Percentiles rank a stretch among this genome's conserved stretches.
Evolutionary conservation across 2,888 invertebrate genomes (phyloP).

Genomic region (Tenthredo mesomela): DNA sequence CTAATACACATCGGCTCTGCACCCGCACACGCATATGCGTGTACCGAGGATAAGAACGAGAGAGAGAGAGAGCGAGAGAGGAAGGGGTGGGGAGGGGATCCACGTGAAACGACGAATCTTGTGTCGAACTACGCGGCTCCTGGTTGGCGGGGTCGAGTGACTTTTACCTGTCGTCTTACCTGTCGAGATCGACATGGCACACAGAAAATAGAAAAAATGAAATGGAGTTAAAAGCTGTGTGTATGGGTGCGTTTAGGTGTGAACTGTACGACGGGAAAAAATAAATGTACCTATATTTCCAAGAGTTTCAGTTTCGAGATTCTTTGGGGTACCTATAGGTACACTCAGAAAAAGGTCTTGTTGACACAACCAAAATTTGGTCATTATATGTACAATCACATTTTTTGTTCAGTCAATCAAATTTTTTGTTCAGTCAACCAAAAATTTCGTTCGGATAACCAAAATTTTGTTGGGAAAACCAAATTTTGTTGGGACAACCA

Average conservation of each 20-base stretch:
- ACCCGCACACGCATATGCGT: not conserved
- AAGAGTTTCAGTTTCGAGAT: too few species aligned
- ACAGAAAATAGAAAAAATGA: not conserved
- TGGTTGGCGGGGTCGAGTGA: conserved; percentile 37
- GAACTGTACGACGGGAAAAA: not conserved
- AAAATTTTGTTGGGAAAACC: too few species aligned
- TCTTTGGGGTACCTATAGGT: too few species aligned
- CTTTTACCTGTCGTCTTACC: conserved; percentile 43
- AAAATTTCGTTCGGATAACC: too few species aligned
- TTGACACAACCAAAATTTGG: too few species aligned
- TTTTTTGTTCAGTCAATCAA: too few species aligned
- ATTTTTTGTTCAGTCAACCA: too few species aligned
- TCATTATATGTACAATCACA: too few species aligned
- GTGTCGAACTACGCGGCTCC: conserved; percentile 24
- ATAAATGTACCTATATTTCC: too few species aligned
- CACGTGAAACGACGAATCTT: conserved; percentile 34
- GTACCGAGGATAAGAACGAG: conserved; percentile 4
- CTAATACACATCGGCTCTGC: not conserved
- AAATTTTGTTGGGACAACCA: too few species aligned
- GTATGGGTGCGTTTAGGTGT: not conserved
- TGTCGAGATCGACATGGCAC: conserved; percentile 32
- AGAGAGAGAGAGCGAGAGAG: not conserved
- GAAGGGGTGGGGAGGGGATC: not conserved
- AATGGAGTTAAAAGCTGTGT: not conserved
- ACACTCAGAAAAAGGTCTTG: too few species aligned